phyloP scores from a whole-genome alignment of 2,113 vertebrate genomes.

The Herpailurus yagouaroundi region DNA sequence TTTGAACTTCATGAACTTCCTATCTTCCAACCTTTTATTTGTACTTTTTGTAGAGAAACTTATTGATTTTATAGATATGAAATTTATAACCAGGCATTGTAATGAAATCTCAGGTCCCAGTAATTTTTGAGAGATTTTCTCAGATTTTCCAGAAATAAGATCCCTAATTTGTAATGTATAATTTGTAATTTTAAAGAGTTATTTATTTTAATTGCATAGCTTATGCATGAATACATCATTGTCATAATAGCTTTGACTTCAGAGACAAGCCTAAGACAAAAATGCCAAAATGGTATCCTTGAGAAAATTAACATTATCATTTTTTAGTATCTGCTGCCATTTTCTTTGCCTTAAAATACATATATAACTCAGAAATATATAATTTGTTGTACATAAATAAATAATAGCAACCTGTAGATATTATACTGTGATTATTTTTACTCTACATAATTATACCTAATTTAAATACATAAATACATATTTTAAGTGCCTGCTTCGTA shows the following conservation, averaged over 20 bases:
- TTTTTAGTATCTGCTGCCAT: neutral
- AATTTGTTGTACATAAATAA: neutral
- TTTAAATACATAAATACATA: neutral
- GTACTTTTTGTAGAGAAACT: neutral
- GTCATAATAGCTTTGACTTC: neutral
- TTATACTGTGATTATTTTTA: neutral
- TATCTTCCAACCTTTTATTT: neutral
- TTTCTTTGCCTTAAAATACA: neutral
- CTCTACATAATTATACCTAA: neutral
- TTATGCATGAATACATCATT: neutral
- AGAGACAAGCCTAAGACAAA: neutral
- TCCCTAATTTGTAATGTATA: neutral
- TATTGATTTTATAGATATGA: conserved; percentile 8
- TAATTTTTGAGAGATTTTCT: neutral
- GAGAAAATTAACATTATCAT: neutral
- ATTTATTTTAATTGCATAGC: neutral
- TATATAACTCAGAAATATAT: neutral
- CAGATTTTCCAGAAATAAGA: neutral
- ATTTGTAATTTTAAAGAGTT: neutral
- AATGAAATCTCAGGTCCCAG: neutral
- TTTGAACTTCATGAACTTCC: neutral
- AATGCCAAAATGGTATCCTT: neutral
- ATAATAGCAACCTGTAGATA: neutral
- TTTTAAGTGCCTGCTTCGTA: neutral
- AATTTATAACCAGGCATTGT: neutral